phyloP scores from a whole-genome alignment of 1,140 invertebrate species.

The Diuraphis noxia region DNA sequence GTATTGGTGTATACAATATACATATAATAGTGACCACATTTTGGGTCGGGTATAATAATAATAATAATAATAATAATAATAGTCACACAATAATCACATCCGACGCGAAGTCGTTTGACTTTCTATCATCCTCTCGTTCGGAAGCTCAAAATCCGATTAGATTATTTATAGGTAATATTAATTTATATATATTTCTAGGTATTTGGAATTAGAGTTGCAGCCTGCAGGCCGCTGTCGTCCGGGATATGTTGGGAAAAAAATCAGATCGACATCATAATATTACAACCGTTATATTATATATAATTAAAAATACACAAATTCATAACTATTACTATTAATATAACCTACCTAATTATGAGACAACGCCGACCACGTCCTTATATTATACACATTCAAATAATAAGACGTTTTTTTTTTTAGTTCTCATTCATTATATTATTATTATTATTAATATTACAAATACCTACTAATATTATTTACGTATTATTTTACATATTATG shows the following conservation, averaged over 20 bases:
- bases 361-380: too few relatives aligned
- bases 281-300: too few relatives aligned
- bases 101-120: not conserved
- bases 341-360: too few relatives aligned
- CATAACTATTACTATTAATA: too few relatives aligned
- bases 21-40: not conserved
- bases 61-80: not conserved
- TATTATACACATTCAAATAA: too few relatives aligned
- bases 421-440: too few relatives aligned
- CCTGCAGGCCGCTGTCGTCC: not conserved
- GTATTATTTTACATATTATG: not conserved
- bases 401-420: too few relatives aligned
- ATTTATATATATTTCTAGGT: too few relatives aligned
- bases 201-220: not conserved
- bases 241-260: not conserved
- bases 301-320: too few relatives aligned
- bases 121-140: not conserved
- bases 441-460: too few relatives aligned
- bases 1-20: not conserved
- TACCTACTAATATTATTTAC: too few relatives aligned
- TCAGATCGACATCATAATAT: not conserved
- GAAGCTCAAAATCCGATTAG: not conserved
- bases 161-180: not conserved
- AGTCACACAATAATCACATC: not conserved
- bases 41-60: not conserved